Percentiles rank a stretch among this genome's conserved stretches.
Evolutionary conservation across 1,140 invertebrate species (phyloP).

Genomic region (Acarapis woodi): DNA sequence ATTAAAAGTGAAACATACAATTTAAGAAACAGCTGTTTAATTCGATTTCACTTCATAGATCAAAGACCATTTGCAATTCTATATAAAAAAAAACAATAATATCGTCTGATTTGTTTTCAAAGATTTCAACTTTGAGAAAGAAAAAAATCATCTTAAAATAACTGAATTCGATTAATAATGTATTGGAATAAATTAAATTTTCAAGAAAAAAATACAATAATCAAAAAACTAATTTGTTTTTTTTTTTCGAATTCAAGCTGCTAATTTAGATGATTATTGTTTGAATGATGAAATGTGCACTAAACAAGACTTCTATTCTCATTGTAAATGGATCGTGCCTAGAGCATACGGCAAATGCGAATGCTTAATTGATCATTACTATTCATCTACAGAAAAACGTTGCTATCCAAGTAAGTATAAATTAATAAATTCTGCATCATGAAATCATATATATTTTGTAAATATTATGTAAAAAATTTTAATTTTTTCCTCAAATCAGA

Average conservation of each 20-base stretch:
- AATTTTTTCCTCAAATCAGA: too few species aligned
- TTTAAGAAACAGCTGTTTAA: background rate
- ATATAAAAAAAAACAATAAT: too few species aligned
- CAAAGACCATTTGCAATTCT: too few species aligned
- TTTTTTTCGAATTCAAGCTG: constrained; percentile 25
- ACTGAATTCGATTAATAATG: background rate
- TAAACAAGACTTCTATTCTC: constrained; percentile 42
- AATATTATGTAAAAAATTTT: background rate
- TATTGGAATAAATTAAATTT: background rate
- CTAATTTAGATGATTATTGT: constrained; percentile 54
- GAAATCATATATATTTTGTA: background rate
- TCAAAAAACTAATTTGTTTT: background rate
- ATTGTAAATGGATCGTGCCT: constrained; percentile 59
- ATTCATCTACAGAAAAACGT: too few species aligned
- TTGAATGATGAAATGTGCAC: constrained; percentile 60
- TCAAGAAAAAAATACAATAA: background rate
- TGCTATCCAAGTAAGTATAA: constrained; percentile 13
- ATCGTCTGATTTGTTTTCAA: too few species aligned
- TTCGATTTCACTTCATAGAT: background rate
- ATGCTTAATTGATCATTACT: constrained; percentile 23
- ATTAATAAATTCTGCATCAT: too few species aligned
- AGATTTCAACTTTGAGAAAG: too few species aligned
- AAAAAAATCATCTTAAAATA: background rate
- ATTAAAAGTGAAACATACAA: background rate
- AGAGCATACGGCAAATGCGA: constrained; percentile 58